Evolutionary conservation across 2,888 invertebrate species (phyloP).

Genomic region (Seladonia tumulorum): DNA sequence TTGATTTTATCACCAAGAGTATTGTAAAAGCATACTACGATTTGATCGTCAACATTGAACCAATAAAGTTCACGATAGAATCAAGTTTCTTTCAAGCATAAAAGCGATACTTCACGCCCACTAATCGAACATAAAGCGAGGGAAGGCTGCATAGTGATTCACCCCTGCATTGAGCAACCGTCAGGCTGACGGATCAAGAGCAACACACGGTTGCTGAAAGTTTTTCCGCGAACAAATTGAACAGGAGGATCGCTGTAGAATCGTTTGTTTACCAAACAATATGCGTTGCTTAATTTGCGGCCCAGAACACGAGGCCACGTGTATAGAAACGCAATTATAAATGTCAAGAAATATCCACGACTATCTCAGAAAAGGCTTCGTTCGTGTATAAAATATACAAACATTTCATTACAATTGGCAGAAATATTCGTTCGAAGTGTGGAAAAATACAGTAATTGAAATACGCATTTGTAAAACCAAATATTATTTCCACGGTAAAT

Average conservation of each 20-base stretch:
- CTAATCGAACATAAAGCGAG: not conserved
- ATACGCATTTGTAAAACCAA: too few relatives aligned
- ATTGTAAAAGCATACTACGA: not conserved
- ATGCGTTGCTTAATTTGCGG: not conserved
- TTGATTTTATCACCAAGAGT: not conserved
- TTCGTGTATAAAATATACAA: not conserved
- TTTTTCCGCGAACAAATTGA: not conserved
- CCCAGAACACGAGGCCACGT: not conserved
- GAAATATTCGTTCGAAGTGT: too few relatives aligned
- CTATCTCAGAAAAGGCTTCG: not conserved
- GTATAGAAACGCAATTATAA: not conserved
- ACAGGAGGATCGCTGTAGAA: not conserved
- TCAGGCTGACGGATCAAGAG: not conserved
- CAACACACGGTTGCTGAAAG: not conserved
- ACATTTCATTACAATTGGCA: not conserved
- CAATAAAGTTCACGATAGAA: not conserved
- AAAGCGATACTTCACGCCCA: not conserved
- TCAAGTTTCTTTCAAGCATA: not conserved
- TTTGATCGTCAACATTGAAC: not conserved
- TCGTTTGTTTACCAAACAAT: constrained; percentile 4
- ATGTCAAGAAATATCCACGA: not conserved
- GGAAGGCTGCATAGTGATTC: not conserved
- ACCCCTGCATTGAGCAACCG: not conserved
- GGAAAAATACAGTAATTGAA: too few relatives aligned
- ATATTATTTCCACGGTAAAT: too few relatives aligned